Evolutionary conservation across 2,888 invertebrate species (phyloP), one percentile per base, ranked within the genome.

Genomic region (Mythimna loreyi): DNA sequence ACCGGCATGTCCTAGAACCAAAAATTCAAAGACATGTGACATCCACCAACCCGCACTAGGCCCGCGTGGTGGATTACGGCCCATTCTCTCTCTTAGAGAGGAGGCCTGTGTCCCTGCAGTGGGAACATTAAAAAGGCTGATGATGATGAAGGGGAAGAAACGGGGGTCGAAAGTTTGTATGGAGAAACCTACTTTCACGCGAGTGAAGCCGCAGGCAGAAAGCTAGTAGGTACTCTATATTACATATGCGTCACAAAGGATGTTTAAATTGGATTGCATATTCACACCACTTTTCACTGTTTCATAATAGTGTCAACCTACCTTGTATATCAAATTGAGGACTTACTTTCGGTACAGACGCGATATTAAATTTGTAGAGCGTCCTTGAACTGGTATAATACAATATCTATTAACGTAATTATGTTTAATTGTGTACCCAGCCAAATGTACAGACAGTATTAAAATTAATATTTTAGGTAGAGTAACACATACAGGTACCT

Each of bases 401-500:
- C 6, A 63, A 64, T 52, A 52, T 63, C 1, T 63, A 73, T 16
- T 11, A 43, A 13, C 1, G 19, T 45, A 61, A 28, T 43, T n/a
- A 63, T 43, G 2, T 50, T 52, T 73, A 63, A 43, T 43, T 52
- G 28, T 28, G 21, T 53, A 52, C 36, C 21, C 25, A 16, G 19
- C 2, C 47, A 59, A n/a, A 23, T 72, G 36, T 28, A 16, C 2
- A 30, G n/a, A 52, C n/a, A 21, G 13, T 70, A 70, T 70, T 57
- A 25, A 56, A 21, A 67, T 70, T 69, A 69, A 67, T 69, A 33
- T 21, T 56, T 8, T n/a, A 40, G 1, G 16, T 30, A 8, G 23
- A 67, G 3, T 21, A 30, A 9, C 6, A 40, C 6, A 16, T 40
- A 40, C 13, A 16, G 6, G 16, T 40, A n/a, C 13, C 4, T 28